Conservation (phyloP, 2,113 vertebrate species). For the Tursiops truncatus region DNA sequence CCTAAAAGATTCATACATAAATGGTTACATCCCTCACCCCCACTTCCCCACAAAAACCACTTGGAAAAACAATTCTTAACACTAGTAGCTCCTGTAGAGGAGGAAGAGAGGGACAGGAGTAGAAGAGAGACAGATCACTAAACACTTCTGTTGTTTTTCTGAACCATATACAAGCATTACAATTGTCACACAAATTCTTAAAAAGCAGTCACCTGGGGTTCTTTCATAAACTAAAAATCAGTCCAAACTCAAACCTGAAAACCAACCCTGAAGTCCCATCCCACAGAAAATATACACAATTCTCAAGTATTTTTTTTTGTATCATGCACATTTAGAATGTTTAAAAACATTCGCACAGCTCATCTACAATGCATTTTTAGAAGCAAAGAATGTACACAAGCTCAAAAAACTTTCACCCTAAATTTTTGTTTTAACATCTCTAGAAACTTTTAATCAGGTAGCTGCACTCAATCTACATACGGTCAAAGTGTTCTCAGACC, state of each 20-base stretch:
- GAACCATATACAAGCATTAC: conserved; percentile 58
- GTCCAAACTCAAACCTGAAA: conserved; percentile 47
- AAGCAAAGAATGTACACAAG: background rate
- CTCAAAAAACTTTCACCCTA: background rate
- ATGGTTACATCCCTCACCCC: background rate
- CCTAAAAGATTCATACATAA: conserved; percentile 3
- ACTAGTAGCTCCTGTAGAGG: background rate
- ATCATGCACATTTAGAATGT: conserved; percentile 40
- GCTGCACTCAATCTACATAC: background rate
- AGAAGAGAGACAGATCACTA: conserved; percentile 14
- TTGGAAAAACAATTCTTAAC: conserved; percentile 18
- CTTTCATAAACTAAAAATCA: conserved; percentile 52
- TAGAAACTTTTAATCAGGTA: conserved; percentile 18
- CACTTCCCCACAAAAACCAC: background rate
- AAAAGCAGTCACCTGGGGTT: background rate
- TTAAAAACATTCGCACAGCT: conserved; percentile 30
- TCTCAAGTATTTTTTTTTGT: background rate
- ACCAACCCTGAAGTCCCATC: background rate
- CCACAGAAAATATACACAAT: conserved; percentile 18
- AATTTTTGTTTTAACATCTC: conserved; percentile 23
- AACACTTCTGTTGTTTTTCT: conserved; percentile 22
- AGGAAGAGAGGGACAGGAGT: background rate
- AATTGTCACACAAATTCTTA: conserved; percentile 36
- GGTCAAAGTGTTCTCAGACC: background rate
- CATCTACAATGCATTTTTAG: conserved; percentile 49